Percentiles rank a stretch among this genome's conserved stretches.
Conservation (phyloP, 2,888 invertebrate species). For the Allygus modestus region DNA sequence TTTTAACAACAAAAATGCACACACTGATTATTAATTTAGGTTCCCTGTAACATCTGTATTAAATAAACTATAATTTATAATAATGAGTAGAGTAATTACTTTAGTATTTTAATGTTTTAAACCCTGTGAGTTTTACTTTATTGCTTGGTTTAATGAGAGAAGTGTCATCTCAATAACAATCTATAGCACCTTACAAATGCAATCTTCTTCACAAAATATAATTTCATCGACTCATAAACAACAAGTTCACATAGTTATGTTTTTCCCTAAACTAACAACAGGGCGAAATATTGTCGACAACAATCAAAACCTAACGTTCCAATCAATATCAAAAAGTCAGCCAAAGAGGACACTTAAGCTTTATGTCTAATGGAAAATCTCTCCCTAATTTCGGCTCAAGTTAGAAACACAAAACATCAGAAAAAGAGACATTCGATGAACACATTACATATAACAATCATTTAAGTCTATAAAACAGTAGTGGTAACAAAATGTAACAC, state of each 20-base stretch:
- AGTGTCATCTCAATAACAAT: background rate
- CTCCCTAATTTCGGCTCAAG: constrained; percentile 19
- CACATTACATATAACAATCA: constrained; percentile 35
- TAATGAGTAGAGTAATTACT: no score
- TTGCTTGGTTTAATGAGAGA: constrained; percentile 1
- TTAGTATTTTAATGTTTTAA: background rate
- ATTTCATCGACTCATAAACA: background rate
- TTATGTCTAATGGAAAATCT: background rate
- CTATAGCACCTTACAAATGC: background rate
- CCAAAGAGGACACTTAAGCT: constrained; percentile 14
- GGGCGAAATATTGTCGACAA: constrained; percentile 24
- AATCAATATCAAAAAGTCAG: constrained; percentile 14
- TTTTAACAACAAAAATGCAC: no score
- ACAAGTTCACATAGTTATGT: background rate
- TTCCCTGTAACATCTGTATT: no score
- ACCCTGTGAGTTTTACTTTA: constrained; percentile 33
- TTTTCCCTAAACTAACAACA: background rate
- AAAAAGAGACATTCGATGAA: constrained; percentile 15
- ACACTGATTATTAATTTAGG: no score
- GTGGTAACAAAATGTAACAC: constrained; percentile 36
- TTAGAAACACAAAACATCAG: constrained; percentile 21
- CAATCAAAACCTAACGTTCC: background rate
- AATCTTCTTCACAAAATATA: background rate
- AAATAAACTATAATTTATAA: no score
- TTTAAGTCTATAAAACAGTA: background rate